A percentile compares a stretch with the other conserved stretches of the same genome.
These are phyloP conservation scores for Pachycephala philippinensis DNA, from an alignment of 2,113 vertebrate species.

Conservation along the genomic window DNA sequence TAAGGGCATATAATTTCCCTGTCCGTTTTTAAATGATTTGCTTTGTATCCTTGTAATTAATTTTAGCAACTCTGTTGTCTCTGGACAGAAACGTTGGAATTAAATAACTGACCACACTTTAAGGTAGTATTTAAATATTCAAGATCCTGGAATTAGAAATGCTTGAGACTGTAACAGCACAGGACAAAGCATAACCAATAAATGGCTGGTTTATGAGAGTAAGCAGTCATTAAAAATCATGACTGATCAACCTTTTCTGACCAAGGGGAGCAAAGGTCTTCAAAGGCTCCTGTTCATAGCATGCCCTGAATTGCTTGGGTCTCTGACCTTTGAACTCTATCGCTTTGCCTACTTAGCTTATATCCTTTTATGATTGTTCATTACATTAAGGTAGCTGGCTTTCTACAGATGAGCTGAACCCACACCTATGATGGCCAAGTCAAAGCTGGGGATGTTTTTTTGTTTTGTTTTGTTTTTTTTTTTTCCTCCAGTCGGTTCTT, in stretches of 20 bases:
- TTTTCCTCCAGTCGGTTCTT: background rate
- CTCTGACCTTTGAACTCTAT: slow-evolving; percentile 45
- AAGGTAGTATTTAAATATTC: background rate
- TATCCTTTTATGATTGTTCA: slow-evolving; percentile 69
- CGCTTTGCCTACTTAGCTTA: slow-evolving; percentile 39
- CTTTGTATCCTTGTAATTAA: slow-evolving; percentile 39
- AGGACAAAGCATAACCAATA: slow-evolving; percentile 53
- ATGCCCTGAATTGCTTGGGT: slow-evolving; percentile 47
- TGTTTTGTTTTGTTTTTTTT: background rate
- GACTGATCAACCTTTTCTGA: slow-evolving; percentile 65
- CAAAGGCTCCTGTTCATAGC: slow-evolving; percentile 67
- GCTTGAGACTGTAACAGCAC: background rate
- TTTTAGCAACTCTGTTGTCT: slow-evolving; percentile 33
- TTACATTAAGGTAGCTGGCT: slow-evolving; percentile 64
- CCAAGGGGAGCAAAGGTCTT: slow-evolving; percentile 73
- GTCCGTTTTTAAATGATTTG: slow-evolving; percentile 33
- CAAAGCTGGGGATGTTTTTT: background rate
- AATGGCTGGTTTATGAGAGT: slow-evolving; percentile 71
- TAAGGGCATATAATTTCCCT: slow-evolving; percentile 3
- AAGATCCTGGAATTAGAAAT: background rate
- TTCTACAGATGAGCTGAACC: background rate
- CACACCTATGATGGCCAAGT: background rate
- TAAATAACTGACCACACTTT: background rate
- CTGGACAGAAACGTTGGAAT: background rate
- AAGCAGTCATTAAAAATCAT: slow-evolving; percentile 71